A percentile compares a stretch with the other conserved stretches of the same genome.
phyloP scores from a whole-genome alignment of 2,888 invertebrate genomes.

The Clepsis dumicolana region DNA sequence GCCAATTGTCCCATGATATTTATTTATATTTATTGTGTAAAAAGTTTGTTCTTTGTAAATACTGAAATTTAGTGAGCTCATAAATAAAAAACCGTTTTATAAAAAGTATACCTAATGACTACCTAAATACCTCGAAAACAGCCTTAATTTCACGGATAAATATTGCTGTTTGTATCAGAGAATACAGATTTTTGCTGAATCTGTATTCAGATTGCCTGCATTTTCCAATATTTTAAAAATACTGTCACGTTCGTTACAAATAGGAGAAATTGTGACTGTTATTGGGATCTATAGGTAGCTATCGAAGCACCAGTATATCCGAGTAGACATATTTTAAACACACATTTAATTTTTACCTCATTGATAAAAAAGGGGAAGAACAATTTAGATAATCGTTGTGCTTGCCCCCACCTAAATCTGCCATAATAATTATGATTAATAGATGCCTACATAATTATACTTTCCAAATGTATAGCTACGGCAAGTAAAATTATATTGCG shows the following conservation, averaged over 20 bases:
- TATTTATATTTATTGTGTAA: background rate
- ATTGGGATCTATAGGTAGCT: background rate
- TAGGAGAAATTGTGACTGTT: background rate
- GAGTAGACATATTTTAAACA: no score
- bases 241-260: background rate
- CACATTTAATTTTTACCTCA: no score
- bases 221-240: background rate
- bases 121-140: background rate
- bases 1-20: no score
- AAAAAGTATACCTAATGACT: background rate
- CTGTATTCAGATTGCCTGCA: background rate
- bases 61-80: background rate
- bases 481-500: background rate
- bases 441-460: no score
- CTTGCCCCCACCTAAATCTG: no score
- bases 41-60: background rate
- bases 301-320: background rate
- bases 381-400: no score
- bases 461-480: background rate
- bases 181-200: background rate
- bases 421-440: no score
- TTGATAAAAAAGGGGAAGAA: no score
- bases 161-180: background rate
- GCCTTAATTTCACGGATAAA: constrained; percentile 5
- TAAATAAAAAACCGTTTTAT: background rate